Percentiles rank a stretch among this genome's conserved stretches.
Conservation (phyloP, 2,113 vertebrate genomes). For the Astatotilapia flaviijosephi region DNA sequence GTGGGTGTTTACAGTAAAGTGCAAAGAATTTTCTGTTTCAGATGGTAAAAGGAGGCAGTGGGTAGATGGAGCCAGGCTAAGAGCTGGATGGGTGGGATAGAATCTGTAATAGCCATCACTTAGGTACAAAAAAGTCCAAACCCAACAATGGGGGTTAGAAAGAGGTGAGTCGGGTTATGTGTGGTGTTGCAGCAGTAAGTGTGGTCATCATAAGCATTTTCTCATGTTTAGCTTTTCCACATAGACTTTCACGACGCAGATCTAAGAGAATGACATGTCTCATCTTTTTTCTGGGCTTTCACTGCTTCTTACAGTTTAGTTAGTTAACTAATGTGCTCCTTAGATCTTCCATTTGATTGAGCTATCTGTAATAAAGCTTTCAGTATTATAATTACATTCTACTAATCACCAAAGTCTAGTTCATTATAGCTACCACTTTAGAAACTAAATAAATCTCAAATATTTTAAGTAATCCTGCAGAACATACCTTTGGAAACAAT, state of each 20-base stretch:
- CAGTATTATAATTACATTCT: background rate
- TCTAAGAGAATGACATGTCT: background rate
- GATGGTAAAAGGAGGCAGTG: slow-evolving; percentile 13
- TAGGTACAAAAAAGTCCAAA: background rate
- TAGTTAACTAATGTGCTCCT: background rate
- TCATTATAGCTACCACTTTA: background rate
- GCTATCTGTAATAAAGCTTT: background rate
- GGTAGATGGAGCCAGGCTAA: background rate
- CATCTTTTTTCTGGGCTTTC: background rate
- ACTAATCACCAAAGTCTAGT: background rate
- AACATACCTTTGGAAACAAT: background rate
- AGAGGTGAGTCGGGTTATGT: background rate
- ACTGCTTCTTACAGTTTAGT: background rate
- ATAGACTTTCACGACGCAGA: background rate
- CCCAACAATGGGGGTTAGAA: background rate
- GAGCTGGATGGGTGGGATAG: background rate
- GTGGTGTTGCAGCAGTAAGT: background rate
- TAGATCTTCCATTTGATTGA: background rate
- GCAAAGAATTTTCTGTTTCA: slow-evolving; percentile 1
- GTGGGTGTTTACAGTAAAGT: slow-evolving; percentile 34
- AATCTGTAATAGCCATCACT: background rate
- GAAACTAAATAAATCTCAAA: background rate
- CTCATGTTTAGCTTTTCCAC: background rate
- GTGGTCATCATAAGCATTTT: background rate
- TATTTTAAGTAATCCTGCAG: background rate